Evolutionary conservation across 2,113 vertebrate genomes (phyloP), one percentile per base, ranked within the genome.

Genomic region (Corythaixoides concolor): DNA sequence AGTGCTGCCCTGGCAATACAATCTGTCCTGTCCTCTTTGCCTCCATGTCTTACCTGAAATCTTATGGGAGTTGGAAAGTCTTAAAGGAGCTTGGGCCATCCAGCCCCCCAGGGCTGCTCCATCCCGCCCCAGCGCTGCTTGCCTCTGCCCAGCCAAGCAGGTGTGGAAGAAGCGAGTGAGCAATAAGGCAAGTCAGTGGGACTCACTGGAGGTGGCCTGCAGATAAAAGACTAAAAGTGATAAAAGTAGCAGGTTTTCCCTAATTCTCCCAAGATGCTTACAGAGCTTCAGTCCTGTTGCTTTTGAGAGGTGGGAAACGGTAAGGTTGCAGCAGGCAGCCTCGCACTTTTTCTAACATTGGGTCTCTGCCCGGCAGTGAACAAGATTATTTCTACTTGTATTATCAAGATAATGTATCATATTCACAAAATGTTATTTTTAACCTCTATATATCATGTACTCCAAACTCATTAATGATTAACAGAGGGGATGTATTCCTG

Each of bases 401-500:
- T 80, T 80, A 79, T 50, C 30, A 33, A 88, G 45, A 62, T 69
- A 12, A 15, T 37, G 32, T 33, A 74, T 85, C 86, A 75, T 77
- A 84, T 12, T 89, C 64, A 87, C 15, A 68, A 86, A 93, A 63
- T 59, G 8, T 77, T 74, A 50, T 66, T 90, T 95, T 88, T 87
- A 90, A 86, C n/a, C 32, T 95, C 45, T 67, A 7, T 43, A 10
- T 86, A 55, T 74, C 2, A 3, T 14, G 41, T 52, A 68, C 14
- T 86, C 63, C 50, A 80, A 90, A 81, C 22, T 87, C 28, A 69
- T 58, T 92, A 92, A 87, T 58, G 59, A 89, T 95, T 96, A 92
- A 88, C 80, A 55, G 68, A 55, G 39, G n/a, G 12, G 18, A 12
- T 60, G 3, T 26, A 59, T 74, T 92, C 60, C 60, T 45, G 27